Evolutionary conservation across 2,797 vertebrate genomes (phyloP).

Genomic region (Liasis olivaceus): DNA sequence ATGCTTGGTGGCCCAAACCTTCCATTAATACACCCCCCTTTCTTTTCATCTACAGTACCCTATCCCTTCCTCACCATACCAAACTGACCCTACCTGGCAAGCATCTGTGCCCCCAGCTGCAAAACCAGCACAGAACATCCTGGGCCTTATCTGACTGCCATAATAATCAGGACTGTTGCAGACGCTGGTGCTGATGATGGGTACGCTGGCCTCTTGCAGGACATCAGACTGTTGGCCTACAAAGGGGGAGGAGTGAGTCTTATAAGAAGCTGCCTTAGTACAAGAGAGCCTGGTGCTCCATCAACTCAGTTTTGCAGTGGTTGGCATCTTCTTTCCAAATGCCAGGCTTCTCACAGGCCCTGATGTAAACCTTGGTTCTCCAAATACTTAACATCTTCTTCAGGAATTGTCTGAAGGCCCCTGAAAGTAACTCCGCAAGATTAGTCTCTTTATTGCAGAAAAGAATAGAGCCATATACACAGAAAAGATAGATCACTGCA

Average conservation of each 20-base stretch:
- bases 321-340: not conserved
- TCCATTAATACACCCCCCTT: not conserved
- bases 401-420: not conserved
- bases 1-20: too few relatives aligned
- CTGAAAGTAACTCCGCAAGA: not conserved
- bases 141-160: slow-evolving; percentile 88
- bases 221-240: slow-evolving; percentile 83
- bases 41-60: not conserved
- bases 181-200: slow-evolving; percentile 85
- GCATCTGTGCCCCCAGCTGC: slow-evolving; percentile 88
- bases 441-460: not conserved
- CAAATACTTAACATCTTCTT: not conserved
- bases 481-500: not conserved
- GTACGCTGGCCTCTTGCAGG: slow-evolving; percentile 87
- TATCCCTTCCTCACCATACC: not conserved
- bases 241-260: not conserved
- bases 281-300: not conserved
- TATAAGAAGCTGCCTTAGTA: not conserved
- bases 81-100: slow-evolving; percentile 80
- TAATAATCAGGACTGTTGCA: slow-evolving; percentile 90
- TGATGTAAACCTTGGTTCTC: not conserved
- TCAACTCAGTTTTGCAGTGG: not conserved
- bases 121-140: slow-evolving; percentile 93
- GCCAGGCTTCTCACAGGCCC: not conserved
- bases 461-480: not conserved